These are phyloP conservation scores for Diabrotica virgifera DNA, from an alignment of 1,140 invertebrate genomes.

Conservation along the genomic window DNA sequence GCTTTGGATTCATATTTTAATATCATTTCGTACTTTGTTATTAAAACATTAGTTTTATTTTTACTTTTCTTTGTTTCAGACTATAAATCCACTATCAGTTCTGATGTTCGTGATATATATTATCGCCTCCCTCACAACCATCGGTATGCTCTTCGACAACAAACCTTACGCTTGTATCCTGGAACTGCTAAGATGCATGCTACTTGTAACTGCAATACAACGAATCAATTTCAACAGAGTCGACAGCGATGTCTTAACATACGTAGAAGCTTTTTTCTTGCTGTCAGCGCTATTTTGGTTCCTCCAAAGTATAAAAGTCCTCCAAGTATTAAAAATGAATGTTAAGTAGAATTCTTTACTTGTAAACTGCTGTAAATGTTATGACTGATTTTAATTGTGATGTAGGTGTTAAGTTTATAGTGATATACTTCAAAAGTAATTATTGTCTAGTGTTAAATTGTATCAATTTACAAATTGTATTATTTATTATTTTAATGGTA, in stretches of 20 bases:
- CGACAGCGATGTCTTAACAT: constrained; percentile 29
- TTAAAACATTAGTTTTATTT: not conserved
- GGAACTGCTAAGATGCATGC: constrained; percentile 43
- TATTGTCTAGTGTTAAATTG: too few relatives aligned
- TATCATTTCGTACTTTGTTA: not conserved
- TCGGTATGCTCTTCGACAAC: constrained; percentile 67
- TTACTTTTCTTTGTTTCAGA: constrained; percentile 52
- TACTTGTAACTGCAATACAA: constrained; percentile 41
- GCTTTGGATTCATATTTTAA: not conserved
- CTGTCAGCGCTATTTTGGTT: constrained; percentile 50
- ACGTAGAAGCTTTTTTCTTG: constrained; percentile 46
- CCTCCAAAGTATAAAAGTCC: constrained; percentile 41
- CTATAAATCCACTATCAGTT: constrained; percentile 56
- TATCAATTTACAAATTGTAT: too few relatives aligned
- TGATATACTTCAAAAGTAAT: too few relatives aligned
- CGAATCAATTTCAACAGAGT: constrained; percentile 35
- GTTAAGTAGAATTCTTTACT: too few relatives aligned
- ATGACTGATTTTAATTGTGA: too few relatives aligned
- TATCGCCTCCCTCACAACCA: constrained; percentile 62
- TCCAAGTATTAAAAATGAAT: constrained; percentile 34
- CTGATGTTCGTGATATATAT: constrained; percentile 60
- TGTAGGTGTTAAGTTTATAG: too few relatives aligned
- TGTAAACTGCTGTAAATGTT: too few relatives aligned
- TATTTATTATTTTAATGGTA: too few relatives aligned
- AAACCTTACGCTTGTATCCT: constrained; percentile 41